Evolutionary conservation across 1,140 invertebrate species (phyloP), one percentile per base, ranked within the genome.

Genomic region (Bombus balteatus): DNA sequence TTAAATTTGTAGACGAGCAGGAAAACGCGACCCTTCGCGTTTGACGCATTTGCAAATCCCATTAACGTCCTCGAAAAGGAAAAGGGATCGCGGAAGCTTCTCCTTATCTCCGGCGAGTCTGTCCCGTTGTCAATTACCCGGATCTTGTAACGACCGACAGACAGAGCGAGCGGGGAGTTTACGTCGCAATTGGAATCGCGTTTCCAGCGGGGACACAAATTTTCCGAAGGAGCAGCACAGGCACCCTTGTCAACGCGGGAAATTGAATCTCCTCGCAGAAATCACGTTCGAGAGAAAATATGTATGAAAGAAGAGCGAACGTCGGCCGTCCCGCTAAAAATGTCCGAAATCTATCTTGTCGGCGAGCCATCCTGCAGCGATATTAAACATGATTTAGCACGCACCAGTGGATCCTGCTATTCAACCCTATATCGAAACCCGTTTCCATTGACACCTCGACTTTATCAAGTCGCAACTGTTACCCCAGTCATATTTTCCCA

Each of bases 401-500:
- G 22, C 57, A 25, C 83, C 34, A 2, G 39, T 8, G 39, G 34
- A 34, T 43, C 28, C 73, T 10, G 41, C 73, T 53, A 37, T 68
- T 83, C 73, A n/a, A 39, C 25, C 32, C 62, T 75, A 25, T n/a
- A 53, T 62, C 53, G 76, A 39, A 47, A 37, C 25, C 68, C 43
- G 32, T 32, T 76, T 18, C 74, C 43, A 83, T 68, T 6, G 83
- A 80, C 57, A 22, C 28, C 12, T 34, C 32, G 37, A 57, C 68
- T 85, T 80, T 85, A 72, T 85, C 83, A 80, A 32, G 32, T 53
- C 76, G 28, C 76, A 59, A 85, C 76, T 68, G 74, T 83, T 83
- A 18, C 74, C 53, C 39, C 39, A 10, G 53, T 62, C 77, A 80
- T 85, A 80, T 85, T 80, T 70, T 22, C 32, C 66, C n/a, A 32